phyloP scores from a whole-genome alignment of 1,140 invertebrate species.

The Leptopilina clavipes region DNA sequence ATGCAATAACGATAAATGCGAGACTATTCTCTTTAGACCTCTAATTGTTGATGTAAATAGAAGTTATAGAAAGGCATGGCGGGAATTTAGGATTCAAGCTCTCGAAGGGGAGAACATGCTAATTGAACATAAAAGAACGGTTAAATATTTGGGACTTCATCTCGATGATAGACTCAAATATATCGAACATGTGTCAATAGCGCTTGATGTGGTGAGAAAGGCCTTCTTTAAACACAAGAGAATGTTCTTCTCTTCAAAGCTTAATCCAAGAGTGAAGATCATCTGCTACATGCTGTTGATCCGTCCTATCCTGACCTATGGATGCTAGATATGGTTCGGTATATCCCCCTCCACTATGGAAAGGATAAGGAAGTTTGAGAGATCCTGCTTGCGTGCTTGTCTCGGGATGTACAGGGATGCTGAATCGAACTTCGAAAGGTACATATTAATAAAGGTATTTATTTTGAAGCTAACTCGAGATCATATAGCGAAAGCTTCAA shows the following conservation, averaged over 20 bases:
- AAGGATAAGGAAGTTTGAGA: neutral
- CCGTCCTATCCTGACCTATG: neutral
- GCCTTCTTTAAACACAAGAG: neutral
- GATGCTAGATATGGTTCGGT: neutral
- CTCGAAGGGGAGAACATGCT: neutral
- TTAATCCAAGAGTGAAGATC: neutral
- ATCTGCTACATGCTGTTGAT: neutral
- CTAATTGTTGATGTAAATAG: neutral
- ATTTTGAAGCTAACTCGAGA: neutral
- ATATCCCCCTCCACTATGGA: neutral
- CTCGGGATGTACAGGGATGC: neutral
- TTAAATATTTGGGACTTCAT: constrained; percentile 48
- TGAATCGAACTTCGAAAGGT: neutral
- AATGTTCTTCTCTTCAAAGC: neutral
- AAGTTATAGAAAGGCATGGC: constrained; percentile 37
- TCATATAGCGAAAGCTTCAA: neutral
- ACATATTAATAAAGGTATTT: neutral
- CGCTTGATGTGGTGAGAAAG: neutral
- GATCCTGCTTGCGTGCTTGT: neutral
- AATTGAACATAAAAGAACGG: constrained; percentile 39
- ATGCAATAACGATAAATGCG: constrained; percentile 46
- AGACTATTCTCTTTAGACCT: constrained; percentile 50
- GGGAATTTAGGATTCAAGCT: constrained; percentile 40
- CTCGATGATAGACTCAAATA: too few species aligned
- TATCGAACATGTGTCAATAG: too few species aligned